Base-by-base conservation (phyloP, 2,797 vertebrate species). In the Serranus cabrilla region DNA sequence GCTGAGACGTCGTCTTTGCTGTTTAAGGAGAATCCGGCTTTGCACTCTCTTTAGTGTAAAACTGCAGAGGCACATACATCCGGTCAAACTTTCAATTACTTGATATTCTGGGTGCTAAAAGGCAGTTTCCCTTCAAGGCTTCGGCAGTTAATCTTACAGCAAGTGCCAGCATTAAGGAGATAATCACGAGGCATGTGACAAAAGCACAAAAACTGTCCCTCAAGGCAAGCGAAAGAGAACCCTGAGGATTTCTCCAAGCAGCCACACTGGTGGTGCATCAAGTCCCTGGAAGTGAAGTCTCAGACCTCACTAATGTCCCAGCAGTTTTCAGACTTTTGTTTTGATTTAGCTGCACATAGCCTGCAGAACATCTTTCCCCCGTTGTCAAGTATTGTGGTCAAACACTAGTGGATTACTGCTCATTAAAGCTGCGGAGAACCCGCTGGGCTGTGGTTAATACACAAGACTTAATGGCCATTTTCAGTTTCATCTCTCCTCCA, bases 61-160 rank as follows among this genome's bases (percentile, higher is more conserved):
- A 94, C 73, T 92, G 92, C 91, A 88, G 82, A 91, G 82, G 78
- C 85, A 84, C 76, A 76, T 87, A 86, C 82, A 90, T 85, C 79
- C 54, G 72, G 82, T 84, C 74, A 77, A 91, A 91, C 79, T 86
- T 91, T 91, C 89, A 93, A 93, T 93, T 91, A 90, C 89, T 89
- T 89, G 68, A 87, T 83, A 92, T 88, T 88, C 79, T 73, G 71
- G 67, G 70, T 70, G 84, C 85, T 81, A 91, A 93, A 93, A 91
- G 81, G 87, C 88, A 85, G 52, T 88, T 92, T 89, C 71, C 69
- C 83, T 81, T 87, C 81, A 56, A 80, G 78, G 73, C 81, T 71
- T 50, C 71, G 50, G 72, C 55, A 52, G 81, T 86, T 93, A 93
- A 93, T 93, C 92, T 90, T 62, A 72, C 71, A 81, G 85, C 81